Percentiles rank a stretch among this genome's conserved stretches.
phyloP scores from a whole-genome alignment of 1,140 invertebrate species.

The Ceratosolen fusciceps region DNA sequence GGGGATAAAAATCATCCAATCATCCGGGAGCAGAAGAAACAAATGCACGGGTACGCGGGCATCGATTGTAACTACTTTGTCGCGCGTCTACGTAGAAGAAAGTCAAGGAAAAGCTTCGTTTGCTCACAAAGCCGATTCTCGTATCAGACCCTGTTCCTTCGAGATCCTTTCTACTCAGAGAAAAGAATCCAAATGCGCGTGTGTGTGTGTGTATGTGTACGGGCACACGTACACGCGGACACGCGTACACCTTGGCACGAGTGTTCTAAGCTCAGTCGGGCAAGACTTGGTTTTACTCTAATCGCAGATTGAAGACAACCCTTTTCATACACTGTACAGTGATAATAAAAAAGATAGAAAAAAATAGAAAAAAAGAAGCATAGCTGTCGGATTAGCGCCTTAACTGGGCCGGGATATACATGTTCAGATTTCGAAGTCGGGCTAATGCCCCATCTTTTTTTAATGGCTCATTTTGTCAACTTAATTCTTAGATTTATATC shows the following conservation, averaged over 20 bases:
- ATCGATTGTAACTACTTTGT: slow-evolving; percentile 17
- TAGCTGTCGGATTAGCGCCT: neutral
- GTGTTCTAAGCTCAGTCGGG: slow-evolving; percentile 28
- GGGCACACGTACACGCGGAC: neutral
- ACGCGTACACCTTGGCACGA: neutral
- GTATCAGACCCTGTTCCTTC: neutral
- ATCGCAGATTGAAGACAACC: slow-evolving; percentile 33
- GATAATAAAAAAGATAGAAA: too few relatives aligned
- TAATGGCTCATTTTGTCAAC: neutral
- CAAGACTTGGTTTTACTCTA: neutral
- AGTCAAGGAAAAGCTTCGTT: neutral
- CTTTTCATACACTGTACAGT: neutral
- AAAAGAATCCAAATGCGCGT: neutral
- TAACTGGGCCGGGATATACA: slow-evolving; percentile 20
- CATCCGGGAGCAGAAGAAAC: too few relatives aligned
- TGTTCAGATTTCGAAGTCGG: slow-evolving; percentile 8
- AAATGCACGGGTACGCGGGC: neutral
- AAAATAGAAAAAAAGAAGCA: too few relatives aligned
- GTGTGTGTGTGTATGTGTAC: neutral
- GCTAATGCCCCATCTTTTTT: neutral
- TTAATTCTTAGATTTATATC: neutral
- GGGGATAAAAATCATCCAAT: neutral
- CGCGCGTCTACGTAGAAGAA: neutral
- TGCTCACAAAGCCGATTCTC: slow-evolving; percentile 12
- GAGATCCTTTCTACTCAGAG: neutral